phyloP scores from a whole-genome alignment of 2,113 vertebrate genomes.

The Galemys pyrenaicus region DNA sequence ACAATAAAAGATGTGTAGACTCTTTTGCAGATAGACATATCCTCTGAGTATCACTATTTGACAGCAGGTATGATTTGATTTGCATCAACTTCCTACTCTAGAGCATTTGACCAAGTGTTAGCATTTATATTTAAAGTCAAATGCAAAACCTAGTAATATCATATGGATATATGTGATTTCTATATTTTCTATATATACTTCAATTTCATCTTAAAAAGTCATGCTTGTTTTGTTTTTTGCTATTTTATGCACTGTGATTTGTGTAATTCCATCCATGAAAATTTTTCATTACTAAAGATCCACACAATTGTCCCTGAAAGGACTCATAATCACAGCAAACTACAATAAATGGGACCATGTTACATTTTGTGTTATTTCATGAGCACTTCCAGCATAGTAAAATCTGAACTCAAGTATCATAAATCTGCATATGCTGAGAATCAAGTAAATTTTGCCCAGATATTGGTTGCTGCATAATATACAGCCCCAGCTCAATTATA shows the following conservation, averaged over 20 bases:
- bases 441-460: not conserved
- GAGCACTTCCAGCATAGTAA: not conserved
- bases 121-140: not conserved
- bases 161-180: not conserved
- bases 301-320: not conserved
- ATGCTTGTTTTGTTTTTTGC: not conserved
- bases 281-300: constrained; percentile 33
- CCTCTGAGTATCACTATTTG: not conserved
- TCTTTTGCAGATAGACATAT: not conserved
- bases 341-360: constrained; percentile 1
- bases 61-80: not conserved
- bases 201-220: not conserved
- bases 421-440: not conserved
- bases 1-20: not conserved
- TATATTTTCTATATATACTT: not conserved
- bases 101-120: not conserved
- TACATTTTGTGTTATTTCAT: not conserved
- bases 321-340: not conserved
- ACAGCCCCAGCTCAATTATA: not conserved
- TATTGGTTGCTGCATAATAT: not conserved
- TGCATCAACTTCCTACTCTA: not conserved
- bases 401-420: not conserved
- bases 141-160: not conserved
- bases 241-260: not conserved
- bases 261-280: not conserved